phyloP scores from a whole-genome alignment of 2,113 vertebrate species.

The Saguinus midas region DNA sequence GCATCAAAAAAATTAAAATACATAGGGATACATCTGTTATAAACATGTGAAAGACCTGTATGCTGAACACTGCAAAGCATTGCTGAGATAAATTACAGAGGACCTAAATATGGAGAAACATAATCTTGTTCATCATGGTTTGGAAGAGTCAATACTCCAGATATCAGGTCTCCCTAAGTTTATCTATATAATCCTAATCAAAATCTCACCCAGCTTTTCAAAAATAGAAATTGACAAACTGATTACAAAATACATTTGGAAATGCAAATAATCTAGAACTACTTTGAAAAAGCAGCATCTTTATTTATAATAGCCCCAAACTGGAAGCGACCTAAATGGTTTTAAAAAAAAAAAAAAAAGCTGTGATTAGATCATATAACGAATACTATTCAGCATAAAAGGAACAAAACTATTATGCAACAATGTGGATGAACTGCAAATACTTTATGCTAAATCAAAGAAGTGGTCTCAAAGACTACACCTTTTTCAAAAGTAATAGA shows the following conservation, averaged over 20 bases:
- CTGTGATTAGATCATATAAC: neutral
- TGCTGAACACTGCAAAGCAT: slow-evolving; percentile 1
- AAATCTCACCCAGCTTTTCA: neutral
- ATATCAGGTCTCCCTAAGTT: neutral
- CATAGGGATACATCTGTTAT: neutral
- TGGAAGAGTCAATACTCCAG: neutral
- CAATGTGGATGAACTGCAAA: neutral
- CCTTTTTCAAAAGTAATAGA: neutral
- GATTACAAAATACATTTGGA: slow-evolving; percentile 21
- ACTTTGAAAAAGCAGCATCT: neutral
- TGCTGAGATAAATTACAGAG: neutral
- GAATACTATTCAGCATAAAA: neutral
- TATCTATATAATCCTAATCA: neutral
- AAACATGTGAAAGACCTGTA: neutral
- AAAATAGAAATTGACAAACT: neutral
- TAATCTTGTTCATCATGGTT: neutral
- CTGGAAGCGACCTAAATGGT: neutral
- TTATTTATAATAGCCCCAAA: neutral
- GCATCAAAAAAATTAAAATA: neutral
- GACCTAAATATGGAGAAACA: neutral
- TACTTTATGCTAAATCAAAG: neutral
- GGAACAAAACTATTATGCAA: neutral
- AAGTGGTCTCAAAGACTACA: neutral
- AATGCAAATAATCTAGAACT: neutral
- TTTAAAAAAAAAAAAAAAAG: neutral